phyloP scores from a whole-genome alignment of 2,113 vertebrate species.

The Leucopternis melanops region DNA sequence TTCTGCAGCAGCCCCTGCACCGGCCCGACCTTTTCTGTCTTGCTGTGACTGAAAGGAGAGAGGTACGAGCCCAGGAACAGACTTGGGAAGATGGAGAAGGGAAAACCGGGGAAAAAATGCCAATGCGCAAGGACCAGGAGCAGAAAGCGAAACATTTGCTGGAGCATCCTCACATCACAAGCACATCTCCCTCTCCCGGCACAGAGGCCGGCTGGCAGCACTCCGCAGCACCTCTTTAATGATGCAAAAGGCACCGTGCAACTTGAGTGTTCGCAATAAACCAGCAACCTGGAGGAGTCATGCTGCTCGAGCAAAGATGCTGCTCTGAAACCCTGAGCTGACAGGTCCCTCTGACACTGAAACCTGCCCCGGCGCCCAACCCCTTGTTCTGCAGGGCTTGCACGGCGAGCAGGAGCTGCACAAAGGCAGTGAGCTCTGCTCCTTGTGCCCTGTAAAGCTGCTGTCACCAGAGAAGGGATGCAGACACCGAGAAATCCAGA shows the following conservation, averaged over 20 bases:
- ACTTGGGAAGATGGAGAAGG: neutral
- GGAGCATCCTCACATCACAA: neutral
- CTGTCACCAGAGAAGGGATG: neutral
- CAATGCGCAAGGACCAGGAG: rapidly evolving
- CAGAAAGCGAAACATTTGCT: neutral
- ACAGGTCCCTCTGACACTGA: neutral
- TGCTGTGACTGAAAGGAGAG: neutral
- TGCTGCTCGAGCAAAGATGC: too few species aligned
- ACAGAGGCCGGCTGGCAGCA: too few species aligned
- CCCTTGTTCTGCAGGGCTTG: too few species aligned
- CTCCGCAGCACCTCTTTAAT: too few species aligned
- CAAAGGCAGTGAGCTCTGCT: neutral
- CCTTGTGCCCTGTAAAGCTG: too few species aligned
- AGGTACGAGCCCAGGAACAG: neutral
- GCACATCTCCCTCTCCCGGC: rapidly evolving
- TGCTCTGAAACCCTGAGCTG: neutral
- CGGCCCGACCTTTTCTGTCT: neutral
- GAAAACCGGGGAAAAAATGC: neutral
- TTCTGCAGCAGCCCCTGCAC: neutral
- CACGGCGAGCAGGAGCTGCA: neutral
- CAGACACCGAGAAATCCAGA: too few species aligned
- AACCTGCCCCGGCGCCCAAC: neutral
- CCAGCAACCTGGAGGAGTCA: rapidly evolving
- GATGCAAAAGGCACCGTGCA: neutral
- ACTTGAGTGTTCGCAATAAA: neutral